These are phyloP conservation scores for Morbakka virulenta DNA, from an alignment of 30 jellyfish, hydroid and myxozoan genomes.

Conservation along the genomic window DNA sequence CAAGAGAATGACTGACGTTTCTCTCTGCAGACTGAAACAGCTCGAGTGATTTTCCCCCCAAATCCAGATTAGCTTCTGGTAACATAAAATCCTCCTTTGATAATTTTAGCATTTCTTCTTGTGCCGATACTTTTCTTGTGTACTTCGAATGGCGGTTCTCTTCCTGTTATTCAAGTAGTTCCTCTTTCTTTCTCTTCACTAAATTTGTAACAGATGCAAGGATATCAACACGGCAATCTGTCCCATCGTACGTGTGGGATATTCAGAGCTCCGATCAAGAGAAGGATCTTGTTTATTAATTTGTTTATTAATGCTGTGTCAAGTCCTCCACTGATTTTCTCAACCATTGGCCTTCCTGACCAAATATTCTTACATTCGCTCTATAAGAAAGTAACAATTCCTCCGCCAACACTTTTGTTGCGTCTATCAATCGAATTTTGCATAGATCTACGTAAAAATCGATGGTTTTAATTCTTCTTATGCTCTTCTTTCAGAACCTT, in stretches of 20 bases:
- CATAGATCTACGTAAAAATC: conserved; percentile 2
- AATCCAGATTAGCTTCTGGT: neutral
- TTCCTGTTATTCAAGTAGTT: too few relatives aligned
- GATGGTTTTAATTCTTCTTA: neutral
- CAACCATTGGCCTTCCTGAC: conserved; percentile 40
- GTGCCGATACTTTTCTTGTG: neutral
- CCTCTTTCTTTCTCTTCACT: too few relatives aligned
- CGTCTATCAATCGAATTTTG: conserved; percentile 29
- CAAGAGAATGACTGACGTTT: conserved; percentile 16
- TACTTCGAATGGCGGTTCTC: neutral
- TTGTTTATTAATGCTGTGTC: conserved; percentile 5
- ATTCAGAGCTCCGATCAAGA: conserved; percentile 14
- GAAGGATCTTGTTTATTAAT: neutral
- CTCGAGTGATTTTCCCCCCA: conserved; percentile 2
- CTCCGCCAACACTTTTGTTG: conserved; percentile 28
- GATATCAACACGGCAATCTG: neutral
- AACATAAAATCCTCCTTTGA: too few relatives aligned
- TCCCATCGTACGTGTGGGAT: neutral
- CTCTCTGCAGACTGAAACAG: too few relatives aligned
- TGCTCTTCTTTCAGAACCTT: conserved; percentile 1
- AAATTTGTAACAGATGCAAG: too few relatives aligned
- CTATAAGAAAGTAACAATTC: too few relatives aligned
- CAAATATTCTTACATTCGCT: conserved; percentile 13
- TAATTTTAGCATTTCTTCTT: neutral
- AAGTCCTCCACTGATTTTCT: neutral